Percentiles rank a stretch among this genome's conserved stretches.
Conservation (phyloP, 2,888 invertebrate genomes). For the Anticlea derivata region DNA sequence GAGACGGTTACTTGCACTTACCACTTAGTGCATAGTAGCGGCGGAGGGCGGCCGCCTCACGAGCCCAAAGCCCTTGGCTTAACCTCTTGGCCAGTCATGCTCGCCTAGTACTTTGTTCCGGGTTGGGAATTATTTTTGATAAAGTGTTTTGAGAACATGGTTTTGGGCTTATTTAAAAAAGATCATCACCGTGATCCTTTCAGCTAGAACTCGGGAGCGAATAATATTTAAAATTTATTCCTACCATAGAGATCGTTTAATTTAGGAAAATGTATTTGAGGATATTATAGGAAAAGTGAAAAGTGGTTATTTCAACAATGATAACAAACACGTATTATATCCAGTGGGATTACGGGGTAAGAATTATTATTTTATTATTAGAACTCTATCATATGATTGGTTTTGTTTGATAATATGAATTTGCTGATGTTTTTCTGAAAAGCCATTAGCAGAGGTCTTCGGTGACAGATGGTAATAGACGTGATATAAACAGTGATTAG, state of each 20-base stretch:
- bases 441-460: too few relatives aligned
- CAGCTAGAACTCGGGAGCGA: too few relatives aligned
- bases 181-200: too few relatives aligned
- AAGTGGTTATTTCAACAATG: conserved; percentile 39
- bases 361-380: conserved; percentile 32
- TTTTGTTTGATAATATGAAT: too few relatives aligned
- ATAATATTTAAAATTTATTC: too few relatives aligned
- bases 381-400: too few relatives aligned
- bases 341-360: conserved; percentile 61
- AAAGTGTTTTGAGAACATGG: background rate
- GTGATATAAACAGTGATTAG: too few relatives aligned
- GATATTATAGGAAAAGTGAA: conserved; percentile 29
- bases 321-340: conserved; percentile 53
- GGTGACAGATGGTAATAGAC: too few relatives aligned
- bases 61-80: conserved; percentile 40
- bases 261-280: conserved; percentile 16
- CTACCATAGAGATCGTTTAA: background rate
- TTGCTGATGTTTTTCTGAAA: too few relatives aligned
- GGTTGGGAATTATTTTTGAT: background rate
- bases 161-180: too few relatives aligned
- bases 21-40: conserved; percentile 71
- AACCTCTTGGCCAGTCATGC: conserved; percentile 41
- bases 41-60: conserved; percentile 60
- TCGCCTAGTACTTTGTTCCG: conserved; percentile 45
- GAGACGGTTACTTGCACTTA: conserved; percentile 61